phyloP scores from a whole-genome alignment of 1,140 invertebrate genomes.

The Drosophila arawakana region DNA sequence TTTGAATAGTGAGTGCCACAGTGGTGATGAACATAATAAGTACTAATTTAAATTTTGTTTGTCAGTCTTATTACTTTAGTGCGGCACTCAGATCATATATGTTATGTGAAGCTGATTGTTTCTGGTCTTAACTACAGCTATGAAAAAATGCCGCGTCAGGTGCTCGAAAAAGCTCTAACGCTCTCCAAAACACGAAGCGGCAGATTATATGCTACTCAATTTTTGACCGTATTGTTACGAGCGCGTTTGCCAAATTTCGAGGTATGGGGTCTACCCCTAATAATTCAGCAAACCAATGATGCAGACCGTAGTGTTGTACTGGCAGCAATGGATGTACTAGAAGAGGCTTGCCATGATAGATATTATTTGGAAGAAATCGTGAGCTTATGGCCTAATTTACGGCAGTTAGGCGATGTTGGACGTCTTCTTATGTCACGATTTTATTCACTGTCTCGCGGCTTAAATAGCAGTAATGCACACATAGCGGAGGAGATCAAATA shows the following conservation, averaged over 20 bases:
- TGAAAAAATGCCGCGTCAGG: constrained; percentile 89
- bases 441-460: constrained; percentile 90
- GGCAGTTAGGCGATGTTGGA: constrained; percentile 93
- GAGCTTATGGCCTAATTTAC: constrained; percentile 89
- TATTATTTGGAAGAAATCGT: constrained; percentile 92
- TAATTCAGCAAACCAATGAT: constrained; percentile 93
- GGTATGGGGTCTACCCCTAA: constrained; percentile 92
- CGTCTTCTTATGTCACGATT: constrained; percentile 93
- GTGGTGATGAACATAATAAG: background rate
- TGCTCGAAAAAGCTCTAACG: constrained; percentile 89
- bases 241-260: constrained; percentile 89
- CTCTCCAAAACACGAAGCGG: constrained; percentile 87
- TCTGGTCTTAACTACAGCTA: constrained; percentile 94
- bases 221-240: constrained; percentile 93
- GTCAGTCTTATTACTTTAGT: constrained; percentile 91
- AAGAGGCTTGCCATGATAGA: constrained; percentile 95
- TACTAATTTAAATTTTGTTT: constrained; percentile 1
- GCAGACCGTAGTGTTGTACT: constrained; percentile 90
- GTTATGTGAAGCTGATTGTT: constrained; percentile 96
- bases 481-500: constrained; percentile 90
- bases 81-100: constrained; percentile 93
- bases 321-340: constrained; percentile 92
- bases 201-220: constrained; percentile 95
- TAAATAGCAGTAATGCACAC: constrained; percentile 88
- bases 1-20: constrained; percentile 88